Conservation (phyloP, 2,888 invertebrate genomes). For the Pristionchus mayeri region DNA sequence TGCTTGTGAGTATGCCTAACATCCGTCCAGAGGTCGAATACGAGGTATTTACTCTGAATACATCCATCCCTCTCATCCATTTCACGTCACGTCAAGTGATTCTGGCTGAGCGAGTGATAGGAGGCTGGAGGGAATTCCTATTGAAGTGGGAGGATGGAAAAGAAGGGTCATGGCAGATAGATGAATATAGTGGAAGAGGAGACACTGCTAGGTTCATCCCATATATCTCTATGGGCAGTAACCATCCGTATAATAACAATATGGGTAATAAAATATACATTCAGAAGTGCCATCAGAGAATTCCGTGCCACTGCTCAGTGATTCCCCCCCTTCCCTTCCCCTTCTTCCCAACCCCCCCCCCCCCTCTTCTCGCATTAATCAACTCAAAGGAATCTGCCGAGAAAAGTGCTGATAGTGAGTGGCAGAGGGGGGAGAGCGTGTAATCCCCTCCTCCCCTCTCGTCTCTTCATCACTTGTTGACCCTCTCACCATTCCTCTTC, state of each 20-base stretch:
- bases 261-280: background rate
- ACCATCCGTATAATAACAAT: background rate
- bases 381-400: too few species aligned
- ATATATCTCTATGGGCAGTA: too few species aligned
- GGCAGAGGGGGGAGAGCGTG: too few species aligned
- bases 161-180: background rate
- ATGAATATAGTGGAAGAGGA: background rate
- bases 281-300: background rate
- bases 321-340: background rate
- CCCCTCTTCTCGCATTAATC: too few species aligned
- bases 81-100: too few species aligned
- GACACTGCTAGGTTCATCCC: background rate
- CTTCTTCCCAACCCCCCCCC: background rate
- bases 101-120: background rate
- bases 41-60: too few species aligned
- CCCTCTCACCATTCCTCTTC: too few species aligned
- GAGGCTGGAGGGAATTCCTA: background rate
- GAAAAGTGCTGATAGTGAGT: too few species aligned
- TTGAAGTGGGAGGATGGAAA: conserved; percentile 33
- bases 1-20: too few species aligned
- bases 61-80: too few species aligned
- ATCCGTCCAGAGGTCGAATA: too few species aligned
- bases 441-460: background rate
- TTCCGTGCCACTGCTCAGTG: background rate
- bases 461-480: background rate